These are phyloP conservation scores for Aphelenchoides bicaudatus DNA, from an alignment of 2,888 invertebrate genomes.

Conservation along the genomic window DNA sequence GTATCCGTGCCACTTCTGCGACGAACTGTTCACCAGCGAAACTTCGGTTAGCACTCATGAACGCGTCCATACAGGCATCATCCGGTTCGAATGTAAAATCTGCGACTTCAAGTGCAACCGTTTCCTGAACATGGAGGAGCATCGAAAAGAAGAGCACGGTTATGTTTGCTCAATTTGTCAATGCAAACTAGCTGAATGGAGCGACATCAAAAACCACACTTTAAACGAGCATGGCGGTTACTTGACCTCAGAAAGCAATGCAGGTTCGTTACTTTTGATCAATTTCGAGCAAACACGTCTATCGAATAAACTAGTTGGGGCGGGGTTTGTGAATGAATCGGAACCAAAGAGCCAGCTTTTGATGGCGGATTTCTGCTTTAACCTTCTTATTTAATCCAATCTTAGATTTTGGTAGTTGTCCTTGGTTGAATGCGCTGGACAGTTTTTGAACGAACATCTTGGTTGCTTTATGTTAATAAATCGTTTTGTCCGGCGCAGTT, in stretches of 20 bases:
- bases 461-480: too few relatives aligned
- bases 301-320: too few relatives aligned
- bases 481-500: too few relatives aligned
- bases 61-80: slow-evolving; percentile 60
- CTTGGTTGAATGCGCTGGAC: too few relatives aligned
- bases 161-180: slow-evolving; percentile 59
- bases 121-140: slow-evolving; percentile 55
- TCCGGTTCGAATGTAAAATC: slow-evolving; percentile 59
- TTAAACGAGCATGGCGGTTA: slow-evolving; percentile 58
- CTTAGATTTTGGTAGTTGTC: too few relatives aligned
- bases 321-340: too few relatives aligned
- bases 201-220: slow-evolving; percentile 60
- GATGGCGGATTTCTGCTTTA: too few relatives aligned
- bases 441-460: too few relatives aligned
- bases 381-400: too few relatives aligned
- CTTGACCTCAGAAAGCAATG: slow-evolving; percentile 50
- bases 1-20: slow-evolving; percentile 60
- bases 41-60: slow-evolving; percentile 56
- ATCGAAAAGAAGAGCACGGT: slow-evolving; percentile 58
- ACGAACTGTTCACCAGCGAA: slow-evolving; percentile 59
- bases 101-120: slow-evolving; percentile 53
- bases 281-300: too few relatives aligned
- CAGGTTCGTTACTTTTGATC: slow-evolving; percentile 41
- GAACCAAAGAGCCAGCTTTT: too few relatives aligned
- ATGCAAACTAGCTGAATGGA: slow-evolving; percentile 51